phyloP scores from a whole-genome alignment of 2,797 vertebrate species.

The Diceros bicornis region DNA sequence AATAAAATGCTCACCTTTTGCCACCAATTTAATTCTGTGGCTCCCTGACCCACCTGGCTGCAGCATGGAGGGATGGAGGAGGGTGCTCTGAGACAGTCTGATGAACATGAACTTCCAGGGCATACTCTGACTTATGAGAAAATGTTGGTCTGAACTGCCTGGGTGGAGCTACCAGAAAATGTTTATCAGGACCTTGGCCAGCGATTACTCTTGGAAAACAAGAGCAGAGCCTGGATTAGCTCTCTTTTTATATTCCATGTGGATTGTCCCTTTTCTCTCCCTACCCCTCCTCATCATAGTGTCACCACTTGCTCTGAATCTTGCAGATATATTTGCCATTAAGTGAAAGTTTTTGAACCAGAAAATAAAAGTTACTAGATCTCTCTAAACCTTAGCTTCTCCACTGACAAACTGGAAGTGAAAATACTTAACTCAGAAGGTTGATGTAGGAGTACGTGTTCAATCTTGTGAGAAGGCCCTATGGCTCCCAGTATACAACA shows the following conservation, averaged over 20 bases:
- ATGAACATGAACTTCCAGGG: background rate
- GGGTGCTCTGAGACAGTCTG: background rate
- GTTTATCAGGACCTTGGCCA: background rate
- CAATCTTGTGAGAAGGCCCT: background rate
- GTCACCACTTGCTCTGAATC: background rate
- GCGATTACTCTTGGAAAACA: accelerated
- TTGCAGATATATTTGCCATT: background rate
- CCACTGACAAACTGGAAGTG: background rate
- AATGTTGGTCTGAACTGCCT: background rate
- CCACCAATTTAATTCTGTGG: background rate
- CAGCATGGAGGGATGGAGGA: accelerated
- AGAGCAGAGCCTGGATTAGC: background rate
- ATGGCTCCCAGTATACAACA: background rate
- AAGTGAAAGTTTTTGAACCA: background rate
- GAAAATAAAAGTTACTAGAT: background rate
- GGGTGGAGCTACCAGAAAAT: background rate
- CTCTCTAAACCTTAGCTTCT: background rate
- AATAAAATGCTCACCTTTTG: constrained; percentile 10
- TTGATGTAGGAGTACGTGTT: background rate
- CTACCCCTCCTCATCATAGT: too few species aligned
- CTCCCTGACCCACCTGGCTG: background rate
- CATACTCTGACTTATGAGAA: background rate
- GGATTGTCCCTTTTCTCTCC: background rate
- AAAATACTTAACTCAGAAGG: background rate
- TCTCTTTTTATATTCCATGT: background rate